Evolutionary conservation across 2,888 invertebrate genomes (phyloP).

Genomic region (Sthenelais limicola): DNA sequence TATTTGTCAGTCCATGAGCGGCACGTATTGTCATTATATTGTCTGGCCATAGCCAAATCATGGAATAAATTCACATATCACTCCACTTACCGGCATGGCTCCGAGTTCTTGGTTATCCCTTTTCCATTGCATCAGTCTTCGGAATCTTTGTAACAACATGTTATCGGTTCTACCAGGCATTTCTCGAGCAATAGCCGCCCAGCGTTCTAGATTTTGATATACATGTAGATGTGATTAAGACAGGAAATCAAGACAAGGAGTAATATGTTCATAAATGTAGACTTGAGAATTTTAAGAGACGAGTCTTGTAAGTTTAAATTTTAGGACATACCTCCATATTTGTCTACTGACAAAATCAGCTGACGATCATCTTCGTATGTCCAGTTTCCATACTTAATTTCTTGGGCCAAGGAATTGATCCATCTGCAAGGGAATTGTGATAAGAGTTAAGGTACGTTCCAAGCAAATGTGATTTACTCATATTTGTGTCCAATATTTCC

Average conservation of each 20-base stretch:
- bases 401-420: slow-evolving; percentile 52
- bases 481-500: no score
- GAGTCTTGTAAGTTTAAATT: no score
- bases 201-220: slow-evolving; percentile 50
- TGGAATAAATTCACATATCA: no score
- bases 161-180: slow-evolving; percentile 67
- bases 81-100: slow-evolving; percentile 7
- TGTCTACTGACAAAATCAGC: slow-evolving; percentile 53
- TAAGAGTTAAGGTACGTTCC: no score
- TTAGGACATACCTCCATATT: no score
- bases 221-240: no score
- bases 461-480: no score
- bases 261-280: no score
- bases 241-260: no score
- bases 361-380: slow-evolving; percentile 65
- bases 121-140: slow-evolving; percentile 58
- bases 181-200: slow-evolving; percentile 58
- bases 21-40: background rate
- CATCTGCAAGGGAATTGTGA: slow-evolving; percentile 48
- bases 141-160: slow-evolving; percentile 56
- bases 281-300: no score
- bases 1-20: background rate
- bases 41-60: no score
- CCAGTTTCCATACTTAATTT: slow-evolving; percentile 57
- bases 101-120: background rate